Evolutionary conservation across 2,888 invertebrate species (phyloP).

Genomic region (Uloborus plumipes): DNA sequence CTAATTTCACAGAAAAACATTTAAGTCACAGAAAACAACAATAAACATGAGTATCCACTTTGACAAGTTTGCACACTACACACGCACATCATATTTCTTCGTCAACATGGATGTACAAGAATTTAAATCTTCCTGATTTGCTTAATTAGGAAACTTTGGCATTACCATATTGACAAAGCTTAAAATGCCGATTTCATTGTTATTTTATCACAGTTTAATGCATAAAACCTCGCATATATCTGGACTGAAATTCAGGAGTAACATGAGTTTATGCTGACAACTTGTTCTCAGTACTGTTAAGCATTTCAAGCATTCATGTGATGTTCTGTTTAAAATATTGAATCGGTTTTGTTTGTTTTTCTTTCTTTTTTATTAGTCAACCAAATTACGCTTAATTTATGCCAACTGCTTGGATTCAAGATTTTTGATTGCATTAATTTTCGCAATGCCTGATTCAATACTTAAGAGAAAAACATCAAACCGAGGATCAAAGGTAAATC

Average conservation of each 20-base stretch:
- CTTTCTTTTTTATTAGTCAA: too few relatives aligned
- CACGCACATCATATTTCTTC: constrained; percentile 39
- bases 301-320: too few relatives aligned
- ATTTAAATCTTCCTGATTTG: constrained; percentile 50
- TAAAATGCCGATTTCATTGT: constrained; percentile 55
- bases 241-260: constrained; percentile 54
- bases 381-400: too few relatives aligned
- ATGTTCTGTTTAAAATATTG: too few relatives aligned
- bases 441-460: too few relatives aligned
- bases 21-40: constrained; percentile 41
- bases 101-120: constrained; percentile 61
- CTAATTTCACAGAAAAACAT: constrained; percentile 39
- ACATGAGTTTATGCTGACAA: constrained; percentile 17
- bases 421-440: too few relatives aligned
- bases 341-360: too few relatives aligned
- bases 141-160: constrained; percentile 62
- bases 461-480: too few relatives aligned
- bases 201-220: constrained; percentile 62
- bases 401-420: too few relatives aligned
- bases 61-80: constrained; percentile 63
- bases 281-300: constrained; percentile 12
- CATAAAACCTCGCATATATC: constrained; percentile 44
- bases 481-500: too few relatives aligned
- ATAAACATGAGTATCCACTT: constrained; percentile 49
- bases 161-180: constrained; percentile 55